Conservation (phyloP, 1,140 invertebrate genomes). For the Heliconius hermathena region DNA sequence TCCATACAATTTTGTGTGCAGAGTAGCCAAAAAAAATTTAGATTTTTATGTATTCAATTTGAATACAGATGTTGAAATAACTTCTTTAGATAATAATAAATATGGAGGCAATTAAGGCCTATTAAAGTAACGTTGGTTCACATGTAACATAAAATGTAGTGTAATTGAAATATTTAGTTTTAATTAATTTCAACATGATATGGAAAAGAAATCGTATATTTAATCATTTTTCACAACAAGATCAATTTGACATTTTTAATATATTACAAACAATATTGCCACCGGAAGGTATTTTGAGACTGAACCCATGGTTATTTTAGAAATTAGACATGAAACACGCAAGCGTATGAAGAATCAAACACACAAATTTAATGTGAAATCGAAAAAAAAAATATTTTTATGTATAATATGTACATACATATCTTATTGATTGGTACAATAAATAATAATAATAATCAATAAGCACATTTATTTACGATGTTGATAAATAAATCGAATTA, state of each 20-base stretch:
- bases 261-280: background rate
- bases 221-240: background rate
- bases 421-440: slow-evolving; percentile 46
- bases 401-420: slow-evolving; percentile 42
- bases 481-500: slow-evolving; percentile 43
- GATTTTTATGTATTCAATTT: background rate
- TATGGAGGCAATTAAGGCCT: background rate
- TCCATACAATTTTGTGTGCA: too few species aligned
- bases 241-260: slow-evolving; percentile 3
- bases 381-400: slow-evolving; percentile 51
- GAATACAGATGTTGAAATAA: background rate
- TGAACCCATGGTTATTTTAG: background rate
- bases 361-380: slow-evolving; percentile 21
- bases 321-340: slow-evolving; percentile 9
- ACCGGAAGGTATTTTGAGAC: slow-evolving; percentile 1
- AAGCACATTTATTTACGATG: slow-evolving; percentile 52
- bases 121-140: background rate
- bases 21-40: background rate
- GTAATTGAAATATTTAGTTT: background rate
- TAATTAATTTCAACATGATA: background rate
- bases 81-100: background rate
- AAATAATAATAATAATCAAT: slow-evolving; percentile 32
- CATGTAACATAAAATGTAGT: background rate
- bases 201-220: background rate
- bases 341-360: background rate